These are phyloP conservation scores for Drosophila macrospina DNA, from an alignment of 2,888 invertebrate genomes.

Conservation along the genomic window DNA sequence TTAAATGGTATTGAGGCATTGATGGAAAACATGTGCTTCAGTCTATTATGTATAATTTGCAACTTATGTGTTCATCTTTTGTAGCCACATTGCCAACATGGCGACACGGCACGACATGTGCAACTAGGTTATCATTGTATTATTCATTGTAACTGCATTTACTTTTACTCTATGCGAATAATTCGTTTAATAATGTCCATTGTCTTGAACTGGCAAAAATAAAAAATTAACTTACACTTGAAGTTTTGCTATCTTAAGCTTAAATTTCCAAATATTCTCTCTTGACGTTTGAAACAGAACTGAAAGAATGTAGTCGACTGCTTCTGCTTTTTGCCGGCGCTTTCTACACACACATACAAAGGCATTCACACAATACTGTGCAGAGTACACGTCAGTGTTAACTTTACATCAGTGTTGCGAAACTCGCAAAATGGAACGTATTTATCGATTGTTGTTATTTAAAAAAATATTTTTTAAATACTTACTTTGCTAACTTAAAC, in stretches of 20 bases:
- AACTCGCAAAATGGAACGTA: conserved; percentile 6
- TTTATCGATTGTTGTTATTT: conserved; percentile 44
- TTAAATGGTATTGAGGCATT: background rate
- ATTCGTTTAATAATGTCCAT: background rate
- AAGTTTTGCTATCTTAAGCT: conserved; percentile 28
- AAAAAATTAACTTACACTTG: conserved; percentile 59
- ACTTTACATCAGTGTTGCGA: conserved; percentile 58
- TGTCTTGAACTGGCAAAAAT: conserved; percentile 1
- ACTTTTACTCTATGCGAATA: conserved; percentile 4
- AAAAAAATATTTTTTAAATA: conserved; percentile 51
- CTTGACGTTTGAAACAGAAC: conserved; percentile 64
- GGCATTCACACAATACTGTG: conserved; percentile 30
- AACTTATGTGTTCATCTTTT: conserved; percentile 4
- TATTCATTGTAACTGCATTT: conserved; percentile 9
- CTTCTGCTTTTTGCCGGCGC: conserved; percentile 60
- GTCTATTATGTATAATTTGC: background rate
- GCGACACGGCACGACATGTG: conserved; percentile 55
- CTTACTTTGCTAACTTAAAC: conserved; percentile 70
- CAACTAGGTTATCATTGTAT: conserved; percentile 9
- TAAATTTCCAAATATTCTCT: conserved; percentile 33
- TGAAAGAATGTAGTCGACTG: conserved; percentile 56
- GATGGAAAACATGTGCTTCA: conserved; percentile 35
- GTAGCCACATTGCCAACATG: conserved; percentile 69
- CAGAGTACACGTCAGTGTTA: conserved; percentile 70
- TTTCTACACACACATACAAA: conserved; percentile 51